A percentile compares a stretch with the other conserved stretches of the same genome.
phyloP scores from a whole-genome alignment of 2,113 vertebrate genomes.

The Oncorhynchus nerka region DNA sequence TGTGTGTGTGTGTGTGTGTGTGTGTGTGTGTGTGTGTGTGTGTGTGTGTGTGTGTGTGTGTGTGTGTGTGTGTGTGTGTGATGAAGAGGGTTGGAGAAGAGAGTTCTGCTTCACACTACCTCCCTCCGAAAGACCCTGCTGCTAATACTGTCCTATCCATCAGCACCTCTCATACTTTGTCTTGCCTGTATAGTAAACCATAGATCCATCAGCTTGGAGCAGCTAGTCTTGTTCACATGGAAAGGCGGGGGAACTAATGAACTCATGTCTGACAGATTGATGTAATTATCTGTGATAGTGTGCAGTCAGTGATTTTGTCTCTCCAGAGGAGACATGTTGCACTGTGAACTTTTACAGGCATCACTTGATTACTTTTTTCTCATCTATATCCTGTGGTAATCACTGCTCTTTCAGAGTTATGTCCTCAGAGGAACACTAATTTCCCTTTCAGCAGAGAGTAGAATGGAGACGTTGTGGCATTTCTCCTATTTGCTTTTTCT shows the following conservation, averaged over 20 bases:
- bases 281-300: constrained; percentile 46
- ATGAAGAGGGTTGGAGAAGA: neutral
- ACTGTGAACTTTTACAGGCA: neutral
- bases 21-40: too few relatives aligned
- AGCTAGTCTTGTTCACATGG: constrained; percentile 15
- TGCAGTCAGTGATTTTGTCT: neutral
- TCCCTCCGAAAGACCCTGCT: constrained; percentile 22
- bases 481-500: constrained; percentile 22
- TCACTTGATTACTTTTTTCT: constrained; percentile 7
- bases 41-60: too few relatives aligned
- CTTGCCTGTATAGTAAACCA: constrained; percentile 35
- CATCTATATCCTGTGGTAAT: constrained; percentile 27
- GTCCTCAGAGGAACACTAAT: constrained; percentile 7
- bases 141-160: constrained; percentile 25
- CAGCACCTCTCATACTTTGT: constrained; percentile 34
- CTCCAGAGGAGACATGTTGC: neutral
- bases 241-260: constrained; percentile 1
- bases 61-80: constrained; percentile 2
- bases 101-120: constrained; percentile 13
- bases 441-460: constrained; percentile 37
- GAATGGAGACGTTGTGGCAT: constrained; percentile 12
- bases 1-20: too few relatives aligned
- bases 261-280: constrained; percentile 17
- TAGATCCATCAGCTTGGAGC: constrained; percentile 28
- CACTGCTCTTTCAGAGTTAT: constrained; percentile 7